Evolutionary conservation across 2,888 invertebrate genomes (phyloP).

Genomic region (Chloromyia formosa): DNA sequence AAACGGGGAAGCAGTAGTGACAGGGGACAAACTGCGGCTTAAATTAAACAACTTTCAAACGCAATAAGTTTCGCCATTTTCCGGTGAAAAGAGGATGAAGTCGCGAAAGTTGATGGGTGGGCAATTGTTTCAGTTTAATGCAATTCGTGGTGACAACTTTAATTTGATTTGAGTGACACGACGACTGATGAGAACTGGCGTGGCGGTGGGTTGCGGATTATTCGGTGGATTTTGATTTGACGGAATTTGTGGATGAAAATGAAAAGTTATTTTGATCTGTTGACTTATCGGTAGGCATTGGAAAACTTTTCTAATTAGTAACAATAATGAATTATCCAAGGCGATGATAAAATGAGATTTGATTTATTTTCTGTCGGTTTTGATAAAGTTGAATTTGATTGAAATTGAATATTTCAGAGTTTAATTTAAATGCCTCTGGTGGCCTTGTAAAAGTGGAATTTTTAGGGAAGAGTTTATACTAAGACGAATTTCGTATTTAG

Average conservation of each 20-base stretch:
- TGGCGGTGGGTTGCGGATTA: neutral
- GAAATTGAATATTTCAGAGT: no score
- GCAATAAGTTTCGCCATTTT: slow-evolving; percentile 9
- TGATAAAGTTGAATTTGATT: no score
- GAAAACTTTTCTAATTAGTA: slow-evolving; percentile 37
- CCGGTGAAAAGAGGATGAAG: neutral
- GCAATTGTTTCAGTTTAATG: slow-evolving; percentile 24
- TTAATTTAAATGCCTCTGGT: no score
- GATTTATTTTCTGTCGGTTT: no score
- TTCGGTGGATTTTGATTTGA: neutral
- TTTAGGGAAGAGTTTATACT: no score
- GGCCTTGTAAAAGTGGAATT: no score
- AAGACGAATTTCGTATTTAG: no score
- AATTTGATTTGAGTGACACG: slow-evolving; percentile 34
- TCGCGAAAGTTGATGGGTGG: neutral
- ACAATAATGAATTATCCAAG: slow-evolving; percentile 11
- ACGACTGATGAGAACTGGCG: slow-evolving; percentile 28
- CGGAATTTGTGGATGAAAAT: neutral
- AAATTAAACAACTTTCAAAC: slow-evolving; percentile 12
- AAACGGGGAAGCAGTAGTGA: neutral
- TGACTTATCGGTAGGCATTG: neutral
- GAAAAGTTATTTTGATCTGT: neutral
- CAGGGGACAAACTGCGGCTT: neutral
- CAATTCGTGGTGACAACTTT: slow-evolving; percentile 30
- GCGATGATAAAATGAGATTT: neutral